Conservation (phyloP, 2,797 vertebrate species). For the Arnoldichthys spilopterus region DNA sequence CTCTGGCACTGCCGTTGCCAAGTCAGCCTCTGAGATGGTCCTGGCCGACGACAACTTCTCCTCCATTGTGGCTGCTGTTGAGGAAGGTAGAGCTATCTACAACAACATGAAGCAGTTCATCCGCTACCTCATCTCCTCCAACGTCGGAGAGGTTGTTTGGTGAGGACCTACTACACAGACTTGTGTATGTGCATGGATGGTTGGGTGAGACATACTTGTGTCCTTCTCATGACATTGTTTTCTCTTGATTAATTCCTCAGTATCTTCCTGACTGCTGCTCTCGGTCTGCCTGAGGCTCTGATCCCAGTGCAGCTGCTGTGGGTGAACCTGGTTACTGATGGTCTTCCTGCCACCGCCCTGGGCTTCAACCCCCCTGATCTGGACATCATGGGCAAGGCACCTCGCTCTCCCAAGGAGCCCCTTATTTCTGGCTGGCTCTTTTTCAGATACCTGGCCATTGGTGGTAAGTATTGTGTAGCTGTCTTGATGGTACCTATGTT, state of each 20-base stretch:
- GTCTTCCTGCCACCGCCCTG: conserved; percentile 92
- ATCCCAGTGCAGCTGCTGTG: conserved; percentile 95
- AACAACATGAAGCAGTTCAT: conserved; percentile 99
- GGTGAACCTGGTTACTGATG: conserved; percentile 95
- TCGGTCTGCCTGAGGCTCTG: conserved; percentile 92
- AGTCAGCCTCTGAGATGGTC: conserved; percentile 96
- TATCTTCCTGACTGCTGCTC: conserved; percentile 92
- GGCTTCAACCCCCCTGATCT: conserved; percentile 95
- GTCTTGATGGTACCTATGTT: too few relatives aligned
- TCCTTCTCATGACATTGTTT: background rate
- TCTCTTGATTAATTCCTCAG: conserved; percentile 52
- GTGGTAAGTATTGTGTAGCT: conserved; percentile 73
- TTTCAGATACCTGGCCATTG: conserved; percentile 95
- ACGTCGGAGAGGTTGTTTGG: conserved; percentile 96
- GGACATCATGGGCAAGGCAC: conserved; percentile 94
- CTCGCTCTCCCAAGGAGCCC: conserved; percentile 90
- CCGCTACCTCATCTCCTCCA: conserved; percentile 97
- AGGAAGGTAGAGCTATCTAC: conserved; percentile 96
- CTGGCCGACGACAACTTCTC: conserved; percentile 96
- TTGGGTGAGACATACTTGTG: background rate
- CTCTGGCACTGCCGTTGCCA: conserved; percentile 95
- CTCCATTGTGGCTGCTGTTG: conserved; percentile 92
- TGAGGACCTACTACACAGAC: conserved; percentile 70
- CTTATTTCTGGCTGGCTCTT: conserved; percentile 96
- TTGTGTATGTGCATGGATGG: background rate